A percentile compares a stretch with the other conserved stretches of the same genome.
Conservation (phyloP, 2,797 vertebrate species). For the Sebastes paucispinis region DNA sequence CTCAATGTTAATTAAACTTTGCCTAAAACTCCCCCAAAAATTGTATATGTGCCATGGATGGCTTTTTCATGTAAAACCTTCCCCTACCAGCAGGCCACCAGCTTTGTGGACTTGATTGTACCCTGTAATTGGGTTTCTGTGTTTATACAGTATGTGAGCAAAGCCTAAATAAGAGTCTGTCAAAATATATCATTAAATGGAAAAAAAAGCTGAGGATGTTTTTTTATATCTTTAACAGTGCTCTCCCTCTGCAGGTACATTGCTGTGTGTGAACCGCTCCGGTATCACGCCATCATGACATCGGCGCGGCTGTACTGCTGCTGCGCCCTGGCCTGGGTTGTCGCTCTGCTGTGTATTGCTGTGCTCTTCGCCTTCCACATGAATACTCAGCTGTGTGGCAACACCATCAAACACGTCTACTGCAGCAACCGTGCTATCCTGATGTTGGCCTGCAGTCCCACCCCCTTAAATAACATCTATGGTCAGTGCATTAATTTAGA, state of each 20-base stretch:
- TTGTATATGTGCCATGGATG: too few relatives aligned
- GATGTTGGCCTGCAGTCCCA: constrained; percentile 55
- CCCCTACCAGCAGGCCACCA: too few relatives aligned
- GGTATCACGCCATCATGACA: constrained; percentile 67
- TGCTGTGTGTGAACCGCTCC: constrained; percentile 66
- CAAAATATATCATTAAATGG: neutral
- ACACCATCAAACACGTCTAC: constrained; percentile 56
- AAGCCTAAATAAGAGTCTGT: neutral
- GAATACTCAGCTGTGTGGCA: constrained; percentile 50
- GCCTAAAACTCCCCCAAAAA: too few relatives aligned
- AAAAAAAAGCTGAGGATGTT: neutral
- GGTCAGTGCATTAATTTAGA: constrained; percentile 26
- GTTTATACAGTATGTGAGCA: too few relatives aligned
- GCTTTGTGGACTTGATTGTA: too few relatives aligned
- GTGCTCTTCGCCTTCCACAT: constrained; percentile 58
- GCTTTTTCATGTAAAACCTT: too few relatives aligned
- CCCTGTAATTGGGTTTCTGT: too few relatives aligned
- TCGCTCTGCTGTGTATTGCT: constrained; percentile 37
- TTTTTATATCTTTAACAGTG: neutral
- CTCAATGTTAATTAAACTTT: too few relatives aligned
- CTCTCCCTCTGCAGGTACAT: constrained; percentile 52
- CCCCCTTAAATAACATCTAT: constrained; percentile 48
- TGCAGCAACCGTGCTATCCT: constrained; percentile 67
- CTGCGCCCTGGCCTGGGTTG: constrained; percentile 56
- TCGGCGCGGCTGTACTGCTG: constrained; percentile 38